These are phyloP conservation scores for Melipona bicolor DNA, from an alignment of 2,888 invertebrate genomes.

Conservation along the genomic window DNA sequence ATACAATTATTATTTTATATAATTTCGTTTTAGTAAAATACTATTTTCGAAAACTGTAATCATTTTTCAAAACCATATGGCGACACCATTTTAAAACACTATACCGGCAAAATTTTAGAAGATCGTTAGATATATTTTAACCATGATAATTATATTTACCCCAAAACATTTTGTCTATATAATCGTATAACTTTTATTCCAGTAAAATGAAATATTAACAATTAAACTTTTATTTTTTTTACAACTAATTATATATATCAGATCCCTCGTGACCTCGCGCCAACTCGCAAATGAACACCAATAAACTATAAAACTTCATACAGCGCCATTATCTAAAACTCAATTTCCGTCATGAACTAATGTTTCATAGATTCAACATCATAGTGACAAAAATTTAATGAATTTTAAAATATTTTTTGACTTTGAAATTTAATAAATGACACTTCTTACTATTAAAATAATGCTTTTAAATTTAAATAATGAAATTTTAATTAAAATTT, in stretches of 20 bases:
- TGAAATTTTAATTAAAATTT: no score
- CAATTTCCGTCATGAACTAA: constrained; percentile 34
- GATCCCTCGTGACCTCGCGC: constrained; percentile 60
- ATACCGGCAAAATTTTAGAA: constrained; percentile 59
- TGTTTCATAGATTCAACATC: constrained; percentile 18
- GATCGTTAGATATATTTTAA: neutral
- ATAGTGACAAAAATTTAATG: neutral
- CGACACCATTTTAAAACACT: constrained; percentile 71
- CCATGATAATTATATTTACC: constrained; percentile 77
- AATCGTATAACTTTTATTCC: constrained; percentile 39
- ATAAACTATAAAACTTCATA: constrained; percentile 5
- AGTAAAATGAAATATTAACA: constrained; percentile 48
- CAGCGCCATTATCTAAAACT: constrained; percentile 22
- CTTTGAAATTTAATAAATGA: neutral
- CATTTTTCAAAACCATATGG: constrained; percentile 72
- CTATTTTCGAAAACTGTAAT: constrained; percentile 16
- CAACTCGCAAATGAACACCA: constrained; percentile 48
- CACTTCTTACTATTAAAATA: neutral
- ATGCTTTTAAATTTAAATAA: neutral
- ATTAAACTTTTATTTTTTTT: constrained; percentile 22
- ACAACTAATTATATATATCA: constrained; percentile 28
- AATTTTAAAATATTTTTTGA: neutral
- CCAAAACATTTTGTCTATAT: constrained; percentile 83
- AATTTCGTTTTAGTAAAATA: neutral
- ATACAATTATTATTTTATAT: constrained; percentile 2